These are phyloP conservation scores for Theropithecus gelada DNA, from an alignment of 2,113 vertebrate genomes.

Conservation along the genomic window DNA sequence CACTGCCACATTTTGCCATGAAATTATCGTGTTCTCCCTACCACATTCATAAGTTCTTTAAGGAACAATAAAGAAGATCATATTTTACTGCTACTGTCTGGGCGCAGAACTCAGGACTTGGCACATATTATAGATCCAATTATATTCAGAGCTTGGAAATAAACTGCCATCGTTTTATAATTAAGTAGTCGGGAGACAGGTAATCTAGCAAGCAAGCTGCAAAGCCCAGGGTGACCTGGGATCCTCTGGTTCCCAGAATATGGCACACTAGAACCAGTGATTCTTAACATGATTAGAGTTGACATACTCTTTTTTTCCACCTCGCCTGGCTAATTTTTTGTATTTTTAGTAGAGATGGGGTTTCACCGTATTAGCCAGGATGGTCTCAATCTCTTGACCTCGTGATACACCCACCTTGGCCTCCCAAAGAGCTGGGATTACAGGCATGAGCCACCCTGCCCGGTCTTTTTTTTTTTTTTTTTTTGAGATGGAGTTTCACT, in stretches of 20 bases:
- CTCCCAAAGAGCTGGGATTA: no score
- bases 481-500: no score
- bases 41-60: not conserved
- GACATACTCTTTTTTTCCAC: no score
- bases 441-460: no score
- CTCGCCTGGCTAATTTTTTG: no score
- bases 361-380: no score
- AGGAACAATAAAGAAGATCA: not conserved
- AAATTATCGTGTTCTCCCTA: not conserved
- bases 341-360: no score
- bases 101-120: not conserved
- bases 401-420: no score
- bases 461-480: no score
- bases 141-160: not conserved
- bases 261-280: not conserved
- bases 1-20: not conserved
- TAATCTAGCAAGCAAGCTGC: not conserved
- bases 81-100: not conserved
- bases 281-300: not conserved
- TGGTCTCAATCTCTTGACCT: no score
- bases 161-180: not conserved
- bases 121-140: not conserved
- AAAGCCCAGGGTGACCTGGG: not conserved
- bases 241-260: not conserved
- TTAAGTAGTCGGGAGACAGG: not conserved